Evolutionary conservation across 2,797 vertebrate genomes (phyloP).

Genomic region (Thripadectes ignobilis): DNA sequence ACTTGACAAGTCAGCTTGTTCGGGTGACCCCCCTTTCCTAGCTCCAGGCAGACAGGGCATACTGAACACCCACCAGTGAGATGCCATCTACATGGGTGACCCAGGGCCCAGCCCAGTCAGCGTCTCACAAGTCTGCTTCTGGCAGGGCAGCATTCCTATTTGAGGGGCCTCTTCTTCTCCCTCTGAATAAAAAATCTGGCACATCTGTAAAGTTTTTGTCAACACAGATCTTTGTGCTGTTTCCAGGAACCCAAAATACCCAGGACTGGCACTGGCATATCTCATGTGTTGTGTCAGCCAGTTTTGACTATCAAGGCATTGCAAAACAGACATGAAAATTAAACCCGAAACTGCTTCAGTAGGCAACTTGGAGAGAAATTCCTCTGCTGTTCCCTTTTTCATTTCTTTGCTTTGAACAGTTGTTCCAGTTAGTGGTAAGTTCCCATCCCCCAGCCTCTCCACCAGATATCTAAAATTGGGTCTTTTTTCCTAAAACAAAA

Average conservation of each 20-base stretch:
- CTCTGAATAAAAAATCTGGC: not conserved
- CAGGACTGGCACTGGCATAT: slow-evolving; percentile 19
- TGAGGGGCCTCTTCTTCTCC: not conserved
- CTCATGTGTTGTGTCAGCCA: slow-evolving; percentile 60
- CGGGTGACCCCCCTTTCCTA: not conserved
- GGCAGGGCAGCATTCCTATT: not conserved
- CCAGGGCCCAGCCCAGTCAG: no score
- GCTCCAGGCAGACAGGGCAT: not conserved
- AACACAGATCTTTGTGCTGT: slow-evolving; percentile 42
- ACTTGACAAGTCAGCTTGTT: not conserved
- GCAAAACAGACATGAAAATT: slow-evolving; percentile 46
- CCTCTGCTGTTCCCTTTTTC: slow-evolving; percentile 25
- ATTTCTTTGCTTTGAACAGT: slow-evolving; percentile 46
- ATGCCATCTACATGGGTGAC: not conserved
- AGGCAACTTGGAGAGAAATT: slow-evolving; percentile 11
- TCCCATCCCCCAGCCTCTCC: not conserved
- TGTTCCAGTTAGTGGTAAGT: slow-evolving; percentile 38
- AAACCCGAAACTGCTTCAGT: slow-evolving; percentile 47
- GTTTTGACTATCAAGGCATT: slow-evolving; percentile 54
- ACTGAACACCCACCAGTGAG: fast-evolving
- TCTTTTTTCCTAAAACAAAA: slow-evolving; percentile 54
- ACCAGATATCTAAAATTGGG: slow-evolving; percentile 38
- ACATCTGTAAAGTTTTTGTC: slow-evolving; percentile 51
- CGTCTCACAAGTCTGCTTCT: not conserved
- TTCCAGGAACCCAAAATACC: slow-evolving; percentile 49